Evolutionary conservation across 2,888 invertebrate species (phyloP), one percentile per base, ranked within the genome.

Genomic region (Morpho deidamia): DNA sequence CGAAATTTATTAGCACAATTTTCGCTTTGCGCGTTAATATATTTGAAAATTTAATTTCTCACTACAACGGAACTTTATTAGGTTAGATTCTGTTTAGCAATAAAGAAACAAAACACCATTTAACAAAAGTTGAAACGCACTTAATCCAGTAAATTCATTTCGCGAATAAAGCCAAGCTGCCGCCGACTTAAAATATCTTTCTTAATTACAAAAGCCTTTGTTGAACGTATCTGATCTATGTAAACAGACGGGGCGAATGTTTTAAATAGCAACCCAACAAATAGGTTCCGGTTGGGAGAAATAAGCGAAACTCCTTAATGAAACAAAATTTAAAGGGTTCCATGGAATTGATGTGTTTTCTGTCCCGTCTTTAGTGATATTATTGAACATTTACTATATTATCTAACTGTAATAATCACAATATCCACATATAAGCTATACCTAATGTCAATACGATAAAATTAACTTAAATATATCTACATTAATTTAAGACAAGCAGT

Each of bases 161-260:
- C 74, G 77, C 81, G 81, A 83, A 81, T 84, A 83, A 86, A 84
- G 77, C 78, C 86, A 85, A 89, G 87, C 88, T 85, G 88, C 84
- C 78, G 81, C 86, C 81, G 80, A 82, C 85, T 83, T 88, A 84
- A 87, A 87, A 86, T 87, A 88, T 87, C 86, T 87, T 85, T 85
- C 87, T 88, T 89, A 88, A 89, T 88, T 89, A 87, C 87, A 85
- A 86, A 88, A 88, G 83, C 88, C 85, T 89, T 89, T 89, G 87
- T 89, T 88, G 83, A 84, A 83, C 86, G 87, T 87, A 88, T 87
- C 88, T 87, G 88, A 88, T 88, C 88, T 88, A 88, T 88, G 87
- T 88, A 86, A 89, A 81, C 81, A 81, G 85, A 81, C 83, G 83
- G 81, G 81, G 84, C 76, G 82, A 83, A 88, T 86, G 86, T 81